A percentile compares a stretch with the other conserved stretches of the same genome.
These are phyloP conservation scores for Lepidostoma basale DNA, from an alignment of 1,140 invertebrate species.

Conservation along the genomic window DNA sequence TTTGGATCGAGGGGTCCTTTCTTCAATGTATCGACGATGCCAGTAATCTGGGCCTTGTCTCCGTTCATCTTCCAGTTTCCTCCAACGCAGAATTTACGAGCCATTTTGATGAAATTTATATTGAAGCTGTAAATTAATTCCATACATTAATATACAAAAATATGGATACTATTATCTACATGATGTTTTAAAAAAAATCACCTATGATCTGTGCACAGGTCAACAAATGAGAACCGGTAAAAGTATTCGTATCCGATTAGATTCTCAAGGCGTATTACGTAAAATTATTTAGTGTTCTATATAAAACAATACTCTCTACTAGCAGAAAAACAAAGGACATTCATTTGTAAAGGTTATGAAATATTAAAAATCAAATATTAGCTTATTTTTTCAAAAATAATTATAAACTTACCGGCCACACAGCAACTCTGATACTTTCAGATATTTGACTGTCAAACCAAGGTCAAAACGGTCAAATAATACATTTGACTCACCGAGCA, in stretches of 20 bases:
- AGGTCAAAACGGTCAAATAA: slow-evolving; percentile 13
- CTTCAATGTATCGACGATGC: slow-evolving; percentile 83
- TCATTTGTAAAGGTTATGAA: not conserved
- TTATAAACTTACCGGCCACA: not conserved
- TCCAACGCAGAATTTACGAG: slow-evolving; percentile 96
- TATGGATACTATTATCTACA: not conserved
- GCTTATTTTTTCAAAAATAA: not conserved
- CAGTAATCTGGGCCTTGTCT: slow-evolving; percentile 74
- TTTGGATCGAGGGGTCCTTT: slow-evolving; percentile 77
- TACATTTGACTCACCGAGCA: no score
- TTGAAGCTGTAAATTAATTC: not conserved
- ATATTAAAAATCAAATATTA: not conserved
- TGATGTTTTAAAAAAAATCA: not conserved
- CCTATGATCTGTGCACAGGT: not conserved
- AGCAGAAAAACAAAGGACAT: no score
- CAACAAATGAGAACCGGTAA: no score
- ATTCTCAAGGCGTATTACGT: no score
- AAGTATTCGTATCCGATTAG: not conserved
- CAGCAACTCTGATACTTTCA: not conserved
- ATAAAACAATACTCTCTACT: no score
- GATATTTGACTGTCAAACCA: slow-evolving; percentile 21
- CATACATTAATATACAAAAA: not conserved
- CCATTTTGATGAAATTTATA: slow-evolving; percentile 58
- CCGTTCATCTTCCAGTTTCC: slow-evolving; percentile 97
- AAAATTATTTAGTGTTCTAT: no score